A percentile compares a stretch with the other conserved stretches of the same genome.
Evolutionary conservation across 2,888 invertebrate species (phyloP).

Genomic region (Lypha dubia): DNA sequence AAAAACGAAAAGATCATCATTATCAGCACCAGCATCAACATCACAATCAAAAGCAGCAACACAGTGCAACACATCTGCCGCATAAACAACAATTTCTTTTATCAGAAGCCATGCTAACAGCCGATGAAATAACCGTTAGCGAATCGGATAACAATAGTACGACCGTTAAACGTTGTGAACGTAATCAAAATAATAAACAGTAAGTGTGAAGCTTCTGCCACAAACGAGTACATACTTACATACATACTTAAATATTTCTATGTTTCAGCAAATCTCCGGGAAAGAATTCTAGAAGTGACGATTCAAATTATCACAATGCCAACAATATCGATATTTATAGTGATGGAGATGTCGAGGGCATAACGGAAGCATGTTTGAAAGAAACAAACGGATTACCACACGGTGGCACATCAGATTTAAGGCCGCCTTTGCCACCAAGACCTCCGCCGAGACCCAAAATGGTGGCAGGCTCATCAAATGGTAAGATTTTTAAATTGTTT

Average conservation of each 20-base stretch:
- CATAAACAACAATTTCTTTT: conserved; percentile 63
- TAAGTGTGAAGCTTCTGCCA: neutral
- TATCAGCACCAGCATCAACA: conserved; percentile 29
- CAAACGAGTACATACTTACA: neutral
- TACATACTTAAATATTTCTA: neutral
- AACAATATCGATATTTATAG: conserved; percentile 79
- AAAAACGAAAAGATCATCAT: conserved; percentile 73
- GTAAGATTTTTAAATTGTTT: conserved; percentile 76
- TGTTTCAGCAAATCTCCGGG: conserved; percentile 55
- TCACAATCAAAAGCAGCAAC: too few species aligned
- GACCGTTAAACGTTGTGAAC: conserved; percentile 76
- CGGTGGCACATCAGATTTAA: conserved; percentile 76
- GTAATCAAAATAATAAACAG: conserved; percentile 60
- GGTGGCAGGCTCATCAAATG: conserved; percentile 75
- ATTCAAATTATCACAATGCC: conserved; percentile 74
- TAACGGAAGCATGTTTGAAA: conserved; percentile 77
- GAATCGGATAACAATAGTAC: conserved; percentile 81
- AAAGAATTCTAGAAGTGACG: conserved; percentile 62
- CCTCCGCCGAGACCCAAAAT: conserved; percentile 80
- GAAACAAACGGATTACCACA: conserved; percentile 74
- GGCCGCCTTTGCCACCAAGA: conserved; percentile 82
- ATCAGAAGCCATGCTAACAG: conserved; percentile 77
- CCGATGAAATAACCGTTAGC: conserved; percentile 80
- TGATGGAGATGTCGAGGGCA: conserved; percentile 76
- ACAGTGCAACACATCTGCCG: conserved; percentile 21